Percentiles rank a stretch among this genome's conserved stretches.
Evolutionary conservation across 2,113 vertebrate species (phyloP).

Genomic region (Microtus richardsoni): DNA sequence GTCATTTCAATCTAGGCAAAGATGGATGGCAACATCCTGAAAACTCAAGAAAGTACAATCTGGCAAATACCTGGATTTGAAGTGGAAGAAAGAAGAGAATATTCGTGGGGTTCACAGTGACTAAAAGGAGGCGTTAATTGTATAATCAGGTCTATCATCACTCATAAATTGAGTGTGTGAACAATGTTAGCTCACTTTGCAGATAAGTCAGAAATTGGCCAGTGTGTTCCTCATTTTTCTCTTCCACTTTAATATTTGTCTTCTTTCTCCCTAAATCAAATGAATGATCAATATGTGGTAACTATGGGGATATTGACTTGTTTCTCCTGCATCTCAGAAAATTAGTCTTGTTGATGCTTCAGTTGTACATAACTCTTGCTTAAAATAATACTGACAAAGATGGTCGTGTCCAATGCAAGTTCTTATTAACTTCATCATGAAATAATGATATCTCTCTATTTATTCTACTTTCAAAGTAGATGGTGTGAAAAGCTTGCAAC

Average conservation of each 20-base stretch:
- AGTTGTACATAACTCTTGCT: slow-evolving; percentile 40
- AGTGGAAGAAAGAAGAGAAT: slow-evolving; percentile 38
- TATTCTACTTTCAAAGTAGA: background rate
- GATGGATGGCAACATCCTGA: slow-evolving; percentile 70
- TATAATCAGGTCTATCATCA: slow-evolving; percentile 60
- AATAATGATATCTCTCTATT: background rate
- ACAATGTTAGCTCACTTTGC: slow-evolving; percentile 49
- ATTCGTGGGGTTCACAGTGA: slow-evolving; percentile 41
- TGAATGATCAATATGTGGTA: slow-evolving; percentile 71
- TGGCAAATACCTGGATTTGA: slow-evolving; percentile 42
- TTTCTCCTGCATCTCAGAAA: slow-evolving; percentile 20
- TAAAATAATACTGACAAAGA: slow-evolving; percentile 32
- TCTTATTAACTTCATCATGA: slow-evolving; percentile 3
- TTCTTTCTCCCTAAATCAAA: slow-evolving; percentile 76
- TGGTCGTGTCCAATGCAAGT: background rate
- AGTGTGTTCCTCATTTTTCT: slow-evolving; percentile 65
- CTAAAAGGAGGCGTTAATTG: slow-evolving; percentile 61
- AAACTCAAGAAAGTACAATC: slow-evolving; percentile 59
- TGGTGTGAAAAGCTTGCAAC: background rate
- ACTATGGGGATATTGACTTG: slow-evolving; percentile 55
- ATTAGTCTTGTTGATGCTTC: slow-evolving; percentile 53
- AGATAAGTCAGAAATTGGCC: slow-evolving; percentile 67
- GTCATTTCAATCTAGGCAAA: slow-evolving; percentile 64
- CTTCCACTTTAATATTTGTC: slow-evolving; percentile 70
- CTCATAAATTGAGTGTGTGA: slow-evolving; percentile 63